A percentile compares a stretch with the other conserved stretches of the same genome.
phyloP scores from a whole-genome alignment of 2,888 invertebrate genomes.

The Meiosimyza decipiens region DNA sequence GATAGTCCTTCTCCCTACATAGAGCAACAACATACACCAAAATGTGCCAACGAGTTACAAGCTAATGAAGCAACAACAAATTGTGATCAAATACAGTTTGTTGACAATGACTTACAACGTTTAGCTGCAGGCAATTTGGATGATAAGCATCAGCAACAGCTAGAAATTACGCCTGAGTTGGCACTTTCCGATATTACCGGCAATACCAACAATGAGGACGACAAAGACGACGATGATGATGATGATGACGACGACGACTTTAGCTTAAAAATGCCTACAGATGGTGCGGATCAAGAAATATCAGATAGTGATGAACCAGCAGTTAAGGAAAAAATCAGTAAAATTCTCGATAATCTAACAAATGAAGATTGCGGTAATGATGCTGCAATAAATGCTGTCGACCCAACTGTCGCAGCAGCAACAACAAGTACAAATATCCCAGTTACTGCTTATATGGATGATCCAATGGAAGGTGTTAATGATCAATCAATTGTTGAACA shows the following conservation, averaged over 20 bases:
- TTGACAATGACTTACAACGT: conserved; percentile 36
- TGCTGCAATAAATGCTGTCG: conserved; percentile 47
- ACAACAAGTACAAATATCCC: too few species aligned
- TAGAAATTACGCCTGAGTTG: conserved; percentile 32
- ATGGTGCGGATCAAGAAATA: conserved; percentile 58
- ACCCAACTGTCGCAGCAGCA: conserved; percentile 31
- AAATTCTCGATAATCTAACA: conserved; percentile 63
- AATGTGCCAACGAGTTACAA: conserved; percentile 45
- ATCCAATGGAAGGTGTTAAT: background rate
- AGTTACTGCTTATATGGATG: background rate
- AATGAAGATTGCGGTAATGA: conserved; percentile 63
- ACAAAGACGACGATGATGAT: conserved; percentile 50
- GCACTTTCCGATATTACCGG: conserved; percentile 32
- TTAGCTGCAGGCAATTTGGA: conserved; percentile 38
- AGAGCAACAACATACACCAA: conserved; percentile 6
- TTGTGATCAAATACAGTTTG: conserved; percentile 39
- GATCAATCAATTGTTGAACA: background rate
- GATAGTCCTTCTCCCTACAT: background rate
- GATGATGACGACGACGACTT: conserved; percentile 62
- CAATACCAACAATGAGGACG: conserved; percentile 11
- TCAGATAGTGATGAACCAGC: conserved; percentile 62
- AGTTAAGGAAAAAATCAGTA: conserved; percentile 63
- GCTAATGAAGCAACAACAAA: conserved; percentile 45
- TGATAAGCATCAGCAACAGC: conserved; percentile 2
- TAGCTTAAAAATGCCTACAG: conserved; percentile 60